Base-by-base conservation (phyloP, 1,140 invertebrate genomes). In the Parapsyche elsis region DNA sequence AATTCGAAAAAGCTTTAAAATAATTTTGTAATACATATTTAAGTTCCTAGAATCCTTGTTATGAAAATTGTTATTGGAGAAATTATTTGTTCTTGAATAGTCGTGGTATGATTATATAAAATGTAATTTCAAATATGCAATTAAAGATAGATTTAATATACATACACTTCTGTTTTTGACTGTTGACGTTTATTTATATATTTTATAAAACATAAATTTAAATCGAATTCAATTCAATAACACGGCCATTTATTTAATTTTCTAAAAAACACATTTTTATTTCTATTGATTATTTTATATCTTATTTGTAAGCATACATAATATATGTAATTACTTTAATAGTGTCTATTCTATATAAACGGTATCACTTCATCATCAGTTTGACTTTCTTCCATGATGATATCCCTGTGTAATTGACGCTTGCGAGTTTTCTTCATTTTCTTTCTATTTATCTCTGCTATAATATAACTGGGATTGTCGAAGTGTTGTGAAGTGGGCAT, bases 401-500 rank as follows among this genome's bases (percentile, higher is more conserved):
- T 10, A 10, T 57, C 53, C 2, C 26, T 4, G 12, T 30, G 44
- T 16, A 45, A 1, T 49, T 19, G 19, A 12, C 53, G 16, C 38
- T 53, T 7, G 24, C 16, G 30, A 19, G n/a, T 75, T 57, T 75
- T 21, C 24, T 75, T 46, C 23, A 46, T n/a, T 19, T 77, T 64
- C n/a, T 83, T 79, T 46, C 53, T 67, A 30, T 79, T 76, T 10
- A 79, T 81, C 53, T 83, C 80, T 24, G 77, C 80, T n/a, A 78
- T 61, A 14, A 83, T 77, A 19, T 83, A 83, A 57, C 79, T 83
- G 9, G 82, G 82, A 75, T 83, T 83, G 38, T 83, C 82, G 57
- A 81, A 81, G 14, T 81, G 78, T 23, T 80, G 44, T 21, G 80
- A 74, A 78, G 80, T 83, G 10, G 80, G 64, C 24, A 79, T 19